Evolutionary conservation across 2,888 invertebrate species (phyloP).

Genomic region (Volucella zonaria): DNA sequence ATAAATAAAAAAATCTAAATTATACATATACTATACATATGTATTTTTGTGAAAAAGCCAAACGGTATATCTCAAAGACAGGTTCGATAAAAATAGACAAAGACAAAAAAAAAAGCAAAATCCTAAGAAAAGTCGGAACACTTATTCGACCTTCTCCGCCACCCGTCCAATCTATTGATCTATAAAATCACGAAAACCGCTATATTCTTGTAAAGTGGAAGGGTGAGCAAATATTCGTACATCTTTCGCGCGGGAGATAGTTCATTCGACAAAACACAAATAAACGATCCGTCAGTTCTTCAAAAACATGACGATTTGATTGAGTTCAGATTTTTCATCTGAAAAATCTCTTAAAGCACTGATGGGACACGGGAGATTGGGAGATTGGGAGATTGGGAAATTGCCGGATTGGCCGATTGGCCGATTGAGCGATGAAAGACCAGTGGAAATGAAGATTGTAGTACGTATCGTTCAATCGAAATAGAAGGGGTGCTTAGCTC

Average conservation of each 20-base stretch:
- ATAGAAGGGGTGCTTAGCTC: too few species aligned
- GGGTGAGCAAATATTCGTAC: not conserved
- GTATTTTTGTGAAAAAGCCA: slow-evolving; percentile 38
- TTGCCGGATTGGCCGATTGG: too few species aligned
- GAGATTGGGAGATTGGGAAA: too few species aligned
- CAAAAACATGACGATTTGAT: slow-evolving; percentile 59
- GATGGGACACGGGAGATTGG: too few species aligned
- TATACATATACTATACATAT: too few species aligned
- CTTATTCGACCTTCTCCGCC: slow-evolving; percentile 40
- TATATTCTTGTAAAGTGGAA: not conserved
- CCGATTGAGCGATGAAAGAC: too few species aligned
- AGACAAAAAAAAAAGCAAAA: not conserved
- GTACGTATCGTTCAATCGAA: too few species aligned
- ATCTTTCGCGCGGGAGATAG: slow-evolving; percentile 14
- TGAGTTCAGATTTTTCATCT: slow-evolving; percentile 41
- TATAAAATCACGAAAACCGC: slow-evolving; percentile 16
- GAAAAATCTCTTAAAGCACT: not conserved
- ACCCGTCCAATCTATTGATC: not conserved
- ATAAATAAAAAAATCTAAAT: slow-evolving; percentile 7
- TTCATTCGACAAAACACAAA: slow-evolving; percentile 38
- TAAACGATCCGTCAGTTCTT: slow-evolving; percentile 52
- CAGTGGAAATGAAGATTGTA: too few species aligned
- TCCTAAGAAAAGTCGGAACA: slow-evolving; percentile 14
- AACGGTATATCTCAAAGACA: slow-evolving; percentile 31
- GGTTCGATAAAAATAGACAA: slow-evolving; percentile 44